phyloP scores from a whole-genome alignment of 1,140 invertebrate species.

The Mylabris phalerata region DNA sequence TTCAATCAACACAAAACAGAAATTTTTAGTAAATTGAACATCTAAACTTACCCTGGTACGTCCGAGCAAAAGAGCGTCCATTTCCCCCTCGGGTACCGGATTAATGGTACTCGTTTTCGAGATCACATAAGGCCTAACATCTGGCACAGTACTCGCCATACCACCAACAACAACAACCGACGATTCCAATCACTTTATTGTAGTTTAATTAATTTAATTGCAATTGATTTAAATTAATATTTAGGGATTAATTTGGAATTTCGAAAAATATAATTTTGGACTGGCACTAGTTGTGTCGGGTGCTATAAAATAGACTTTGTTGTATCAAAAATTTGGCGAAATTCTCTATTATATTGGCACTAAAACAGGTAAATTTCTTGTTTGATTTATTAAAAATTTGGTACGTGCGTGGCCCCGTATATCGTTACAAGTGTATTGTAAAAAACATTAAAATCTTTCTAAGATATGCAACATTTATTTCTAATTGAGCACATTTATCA shows the following conservation, averaged over 20 bases:
- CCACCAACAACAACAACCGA: too few species aligned
- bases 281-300: slow-evolving; percentile 1
- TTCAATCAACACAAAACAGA: too few species aligned
- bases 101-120: slow-evolving; percentile 42
- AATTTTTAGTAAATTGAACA: too few species aligned
- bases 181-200: too few species aligned
- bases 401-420: slow-evolving; percentile 21
- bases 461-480: slow-evolving; percentile 24
- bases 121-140: slow-evolving; percentile 37
- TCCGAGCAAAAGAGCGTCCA: slow-evolving; percentile 65
- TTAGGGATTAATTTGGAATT: too few species aligned
- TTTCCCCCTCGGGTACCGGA: slow-evolving; percentile 58
- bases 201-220: too few species aligned
- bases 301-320: slow-evolving; percentile 6
- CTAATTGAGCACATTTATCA: slow-evolving; percentile 35
- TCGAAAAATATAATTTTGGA: neutral
- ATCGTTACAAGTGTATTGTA: slow-evolving; percentile 18
- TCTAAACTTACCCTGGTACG: slow-evolving; percentile 60
- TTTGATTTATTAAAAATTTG: slow-evolving; percentile 1
- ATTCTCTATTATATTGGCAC: slow-evolving; percentile 3
- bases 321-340: slow-evolving; percentile 11
- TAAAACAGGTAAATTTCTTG: neutral
- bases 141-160: slow-evolving; percentile 37
- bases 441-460: slow-evolving; percentile 19
- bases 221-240: too few species aligned